Conservation (phyloP, 2,888 invertebrate species). For the Torymus texanus region DNA sequence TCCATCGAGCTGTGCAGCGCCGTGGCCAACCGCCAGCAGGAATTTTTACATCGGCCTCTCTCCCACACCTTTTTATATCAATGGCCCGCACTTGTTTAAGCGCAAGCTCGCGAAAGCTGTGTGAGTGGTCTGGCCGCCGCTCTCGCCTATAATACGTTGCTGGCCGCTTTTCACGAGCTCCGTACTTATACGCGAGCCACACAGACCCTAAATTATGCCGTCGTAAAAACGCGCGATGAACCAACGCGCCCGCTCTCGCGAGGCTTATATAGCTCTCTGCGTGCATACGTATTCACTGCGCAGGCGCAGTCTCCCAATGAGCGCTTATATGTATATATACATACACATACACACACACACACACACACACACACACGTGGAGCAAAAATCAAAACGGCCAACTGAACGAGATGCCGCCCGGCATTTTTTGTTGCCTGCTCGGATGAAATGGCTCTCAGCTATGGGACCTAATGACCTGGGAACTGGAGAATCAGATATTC, state of each 20-base stretch:
- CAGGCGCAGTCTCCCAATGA: too few relatives aligned
- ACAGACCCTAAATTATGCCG: constrained; percentile 64
- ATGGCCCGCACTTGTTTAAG: background rate
- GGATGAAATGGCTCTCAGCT: too few relatives aligned
- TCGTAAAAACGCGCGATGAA: constrained; percentile 64
- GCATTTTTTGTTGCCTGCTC: too few relatives aligned
- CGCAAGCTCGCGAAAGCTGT: background rate
- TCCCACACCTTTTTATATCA: background rate
- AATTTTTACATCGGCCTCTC: constrained; percentile 14
- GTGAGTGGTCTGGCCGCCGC: background rate
- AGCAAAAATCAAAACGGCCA: too few relatives aligned
- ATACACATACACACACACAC: too few relatives aligned
- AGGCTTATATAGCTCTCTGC: background rate
- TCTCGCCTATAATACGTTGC: background rate
- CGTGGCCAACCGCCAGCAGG: background rate
- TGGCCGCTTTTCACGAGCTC: constrained; percentile 17
- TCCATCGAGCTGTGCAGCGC: background rate
- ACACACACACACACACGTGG: too few relatives aligned
- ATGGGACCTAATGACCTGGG: too few relatives aligned
- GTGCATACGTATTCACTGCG: background rate
- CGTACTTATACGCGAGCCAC: constrained; percentile 43
- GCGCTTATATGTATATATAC: too few relatives aligned
- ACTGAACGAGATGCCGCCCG: too few relatives aligned
- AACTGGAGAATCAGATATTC: too few relatives aligned
- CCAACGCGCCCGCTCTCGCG: constrained; percentile 24